These are phyloP conservation scores for Apis laboriosa DNA, from an alignment of 1,140 invertebrate genomes.

Conservation along the genomic window DNA sequence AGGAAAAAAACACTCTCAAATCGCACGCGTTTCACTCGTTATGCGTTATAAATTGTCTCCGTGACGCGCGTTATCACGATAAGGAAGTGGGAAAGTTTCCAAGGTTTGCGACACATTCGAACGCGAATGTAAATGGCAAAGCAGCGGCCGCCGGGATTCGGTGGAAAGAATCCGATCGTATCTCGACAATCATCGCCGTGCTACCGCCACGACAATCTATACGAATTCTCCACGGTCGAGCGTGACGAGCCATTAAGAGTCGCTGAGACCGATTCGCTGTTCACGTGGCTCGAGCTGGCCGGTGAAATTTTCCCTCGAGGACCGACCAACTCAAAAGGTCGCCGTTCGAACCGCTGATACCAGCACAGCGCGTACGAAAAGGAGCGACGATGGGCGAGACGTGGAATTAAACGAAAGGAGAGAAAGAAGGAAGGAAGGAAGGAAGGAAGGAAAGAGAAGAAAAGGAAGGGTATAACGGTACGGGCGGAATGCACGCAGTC, in stretches of 20 bases:
- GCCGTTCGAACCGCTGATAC: neutral
- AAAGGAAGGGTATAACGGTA: neutral
- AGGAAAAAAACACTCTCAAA: no score
- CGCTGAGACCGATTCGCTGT: neutral
- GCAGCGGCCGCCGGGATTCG: neutral
- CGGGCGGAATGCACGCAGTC: neutral
- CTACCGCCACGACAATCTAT: neutral
- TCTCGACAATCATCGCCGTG: neutral
- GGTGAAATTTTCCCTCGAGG: neutral
- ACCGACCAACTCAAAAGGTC: no score
- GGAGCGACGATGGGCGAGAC: neutral
- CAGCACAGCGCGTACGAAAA: no score
- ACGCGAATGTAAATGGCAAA: neutral
- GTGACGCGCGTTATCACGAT: neutral
- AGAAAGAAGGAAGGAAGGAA: slow-evolving; percentile 5
- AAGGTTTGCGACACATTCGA: neutral
- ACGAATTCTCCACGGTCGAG: slow-evolving; percentile 4
- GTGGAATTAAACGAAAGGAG: neutral
- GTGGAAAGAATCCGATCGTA: slow-evolving; percentile 13
- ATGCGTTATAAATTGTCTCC: neutral
- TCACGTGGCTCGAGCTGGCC: neutral
- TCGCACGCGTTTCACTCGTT: no score
- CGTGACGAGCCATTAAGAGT: neutral
- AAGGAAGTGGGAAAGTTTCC: neutral
- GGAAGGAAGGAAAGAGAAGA: neutral